Base-by-base conservation (phyloP, 2,797 vertebrate species). In the Trachops cirrhosus region DNA sequence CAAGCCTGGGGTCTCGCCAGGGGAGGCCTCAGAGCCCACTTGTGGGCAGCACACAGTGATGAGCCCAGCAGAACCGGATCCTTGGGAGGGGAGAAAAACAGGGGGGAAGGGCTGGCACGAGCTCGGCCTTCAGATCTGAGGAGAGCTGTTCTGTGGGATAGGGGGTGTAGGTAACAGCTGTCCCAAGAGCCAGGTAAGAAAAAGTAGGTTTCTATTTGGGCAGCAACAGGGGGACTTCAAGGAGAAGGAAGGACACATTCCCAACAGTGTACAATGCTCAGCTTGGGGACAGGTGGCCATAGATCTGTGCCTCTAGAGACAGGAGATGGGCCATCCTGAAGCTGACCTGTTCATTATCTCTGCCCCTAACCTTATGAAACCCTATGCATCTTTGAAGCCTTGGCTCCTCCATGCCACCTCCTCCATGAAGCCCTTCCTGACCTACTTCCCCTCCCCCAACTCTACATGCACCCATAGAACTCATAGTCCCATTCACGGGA, bases 41-140 rank as follows among this genome's bases (percentile, higher is more conserved):
- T 5, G 8, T 0, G 50, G 89, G 50, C 39, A n/a, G 24, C 1
- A 15, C 44, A 22, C 80, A 50, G 9, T 15, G 24, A 57, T 0
- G 1, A 78, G 64, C n/a, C 64, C 44, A 57, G 57, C 37, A 5
- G 54, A 50, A 79, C 87, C 3, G 4, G 91, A 78, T 68, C 67
- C 59, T 48, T 15, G 9, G 78, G 62, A 59, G 68, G 78, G 21
- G 16, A 64, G 68, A 24, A 52, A 90, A 44, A 86, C 26, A n/a
- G n/a, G 0, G 0, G 41, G 62, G 75, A 39, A 50, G 48, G 54
- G 44, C 67, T 52, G 57, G 50, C n/a, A 0, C 2, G 2, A 24
- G 57, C 71, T 92, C 37, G 70, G 92, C 57, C 82, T 5, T 74
- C 48, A 57, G 86, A 52, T 54, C 74, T 87, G 83, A 95, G 89